These are phyloP conservation scores for Smittia aterrima DNA, from an alignment of 2,888 invertebrate species.

Conservation along the genomic window DNA sequence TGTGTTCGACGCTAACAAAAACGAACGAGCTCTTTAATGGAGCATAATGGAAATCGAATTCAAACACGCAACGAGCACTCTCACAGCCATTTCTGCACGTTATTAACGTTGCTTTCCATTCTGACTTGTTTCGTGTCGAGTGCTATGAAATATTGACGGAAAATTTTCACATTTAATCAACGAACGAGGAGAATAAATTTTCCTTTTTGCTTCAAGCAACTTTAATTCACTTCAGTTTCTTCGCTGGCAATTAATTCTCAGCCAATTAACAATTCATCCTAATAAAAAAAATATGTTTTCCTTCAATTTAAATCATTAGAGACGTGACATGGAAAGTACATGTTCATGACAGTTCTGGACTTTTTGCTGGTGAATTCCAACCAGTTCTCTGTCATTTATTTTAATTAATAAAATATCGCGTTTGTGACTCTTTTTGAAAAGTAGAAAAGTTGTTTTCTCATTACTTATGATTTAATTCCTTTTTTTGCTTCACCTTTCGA, in stretches of 20 bases:
- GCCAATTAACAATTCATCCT: not conserved
- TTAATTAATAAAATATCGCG: no score
- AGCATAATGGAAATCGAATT: conserved; percentile 40
- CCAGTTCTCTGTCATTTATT: not conserved
- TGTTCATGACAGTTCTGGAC: not conserved
- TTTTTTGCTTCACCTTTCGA: no score
- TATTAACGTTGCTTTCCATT: conserved; percentile 12
- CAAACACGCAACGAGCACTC: conserved; percentile 28
- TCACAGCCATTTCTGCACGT: conserved; percentile 26
- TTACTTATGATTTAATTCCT: no score
- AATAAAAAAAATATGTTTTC: not conserved
- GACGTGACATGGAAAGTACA: not conserved
- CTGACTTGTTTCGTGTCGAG: conserved; percentile 1
- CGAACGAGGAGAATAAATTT: not conserved
- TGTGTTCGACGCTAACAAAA: conserved; percentile 12
- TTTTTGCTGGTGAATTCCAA: not conserved
- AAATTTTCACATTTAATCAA: not conserved
- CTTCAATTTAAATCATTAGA: not conserved
- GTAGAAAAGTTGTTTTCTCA: no score
- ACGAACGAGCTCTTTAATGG: conserved; percentile 31
- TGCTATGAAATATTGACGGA: conserved; percentile 27
- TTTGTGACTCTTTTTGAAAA: no score
- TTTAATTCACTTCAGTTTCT: not conserved
- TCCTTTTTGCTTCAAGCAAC: not conserved
- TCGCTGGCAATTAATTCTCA: not conserved